Conservation (phyloP, 2,113 vertebrate species). For the Centropus bengalensis region DNA sequence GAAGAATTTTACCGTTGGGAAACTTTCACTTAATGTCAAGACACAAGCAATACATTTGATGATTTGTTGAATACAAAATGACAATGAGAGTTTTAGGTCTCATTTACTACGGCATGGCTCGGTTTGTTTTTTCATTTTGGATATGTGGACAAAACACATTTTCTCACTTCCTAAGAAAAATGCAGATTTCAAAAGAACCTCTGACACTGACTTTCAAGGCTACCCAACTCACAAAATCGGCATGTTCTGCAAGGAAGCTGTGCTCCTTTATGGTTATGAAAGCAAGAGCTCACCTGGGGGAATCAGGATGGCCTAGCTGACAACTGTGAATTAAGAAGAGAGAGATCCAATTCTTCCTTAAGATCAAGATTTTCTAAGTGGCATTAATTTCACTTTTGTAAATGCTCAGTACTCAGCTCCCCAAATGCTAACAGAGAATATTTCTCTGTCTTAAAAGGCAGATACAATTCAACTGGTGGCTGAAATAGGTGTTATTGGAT, state of each 20-base stretch:
- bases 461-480: background rate
- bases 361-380: background rate
- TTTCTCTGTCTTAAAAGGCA: background rate
- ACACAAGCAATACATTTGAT: background rate
- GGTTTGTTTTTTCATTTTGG: background rate
- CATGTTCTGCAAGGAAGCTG: background rate
- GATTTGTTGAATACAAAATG: background rate
- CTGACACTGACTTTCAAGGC: background rate
- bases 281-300: background rate
- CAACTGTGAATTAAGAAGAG: background rate
- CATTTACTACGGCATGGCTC: background rate
- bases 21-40: background rate
- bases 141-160: background rate
- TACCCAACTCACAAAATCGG: background rate
- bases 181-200: background rate
- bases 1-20: background rate
- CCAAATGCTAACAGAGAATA: background rate
- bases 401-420: background rate
- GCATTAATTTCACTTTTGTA: background rate
- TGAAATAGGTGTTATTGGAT: background rate
- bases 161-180: background rate
- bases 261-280: background rate
- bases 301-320: background rate
- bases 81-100: background rate
- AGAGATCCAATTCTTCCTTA: background rate